Conservation (phyloP, 2,797 vertebrate genomes). For the Odontamblyopus lacepedii region DNA sequence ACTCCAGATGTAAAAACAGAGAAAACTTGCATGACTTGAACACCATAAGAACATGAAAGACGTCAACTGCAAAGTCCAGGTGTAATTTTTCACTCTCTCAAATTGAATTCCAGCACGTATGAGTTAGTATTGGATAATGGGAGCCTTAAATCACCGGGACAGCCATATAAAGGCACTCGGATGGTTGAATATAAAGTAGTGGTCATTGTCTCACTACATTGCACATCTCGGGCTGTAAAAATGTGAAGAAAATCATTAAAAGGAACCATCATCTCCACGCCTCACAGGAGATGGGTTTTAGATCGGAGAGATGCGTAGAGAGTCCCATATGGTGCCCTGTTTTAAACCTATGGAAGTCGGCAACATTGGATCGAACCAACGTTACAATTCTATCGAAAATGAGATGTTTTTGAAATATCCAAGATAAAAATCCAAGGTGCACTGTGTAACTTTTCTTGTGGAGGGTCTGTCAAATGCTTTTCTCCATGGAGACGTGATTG, state of each 20-base stretch:
- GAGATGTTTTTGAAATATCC: too few species aligned
- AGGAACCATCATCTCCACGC: background rate
- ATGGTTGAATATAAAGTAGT: constrained; percentile 5
- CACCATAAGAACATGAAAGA: background rate
- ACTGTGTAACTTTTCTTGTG: too few species aligned
- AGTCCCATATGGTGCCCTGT: background rate
- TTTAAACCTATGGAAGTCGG: too few species aligned
- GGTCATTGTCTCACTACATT: constrained; percentile 2
- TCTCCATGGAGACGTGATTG: too few species aligned
- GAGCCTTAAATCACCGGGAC: constrained; percentile 8
- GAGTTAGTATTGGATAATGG: constrained; percentile 7
- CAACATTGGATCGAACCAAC: too few species aligned
- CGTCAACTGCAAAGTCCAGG: background rate
- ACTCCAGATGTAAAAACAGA: background rate
- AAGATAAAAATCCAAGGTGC: too few species aligned
- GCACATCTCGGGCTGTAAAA: constrained; percentile 10
- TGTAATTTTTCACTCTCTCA: constrained; percentile 3
- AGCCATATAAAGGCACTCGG: constrained; percentile 4
- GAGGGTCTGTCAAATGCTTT: too few species aligned
- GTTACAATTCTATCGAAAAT: too few species aligned
- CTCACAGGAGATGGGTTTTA: constrained; percentile 7
- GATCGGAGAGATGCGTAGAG: constrained; percentile 5
- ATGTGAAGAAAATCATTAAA: constrained; percentile 12
- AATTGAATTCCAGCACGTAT: background rate
- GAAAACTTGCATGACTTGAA: background rate